A percentile compares a stretch with the other conserved stretches of the same genome.
Evolutionary conservation across 2,113 vertebrate species (phyloP).

Genomic region (Myotis davidii): DNA sequence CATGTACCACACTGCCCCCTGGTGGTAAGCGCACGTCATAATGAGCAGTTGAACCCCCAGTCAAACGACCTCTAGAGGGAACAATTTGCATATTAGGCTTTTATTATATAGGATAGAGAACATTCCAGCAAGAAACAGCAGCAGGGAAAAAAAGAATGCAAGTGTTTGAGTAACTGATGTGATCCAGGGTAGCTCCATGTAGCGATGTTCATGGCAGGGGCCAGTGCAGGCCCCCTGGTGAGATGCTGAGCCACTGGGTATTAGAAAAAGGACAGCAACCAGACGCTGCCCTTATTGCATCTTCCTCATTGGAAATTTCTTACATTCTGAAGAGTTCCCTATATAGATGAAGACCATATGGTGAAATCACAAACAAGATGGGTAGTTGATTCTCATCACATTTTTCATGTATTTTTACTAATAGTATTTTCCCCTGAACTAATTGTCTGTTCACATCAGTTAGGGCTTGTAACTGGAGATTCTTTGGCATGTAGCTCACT

Average conservation of each 20-base stretch:
- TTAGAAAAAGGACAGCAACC: background rate
- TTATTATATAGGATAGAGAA: background rate
- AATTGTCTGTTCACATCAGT: background rate
- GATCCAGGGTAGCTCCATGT: background rate
- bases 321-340: background rate
- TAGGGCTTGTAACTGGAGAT: background rate
- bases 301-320: background rate
- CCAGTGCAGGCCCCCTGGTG: background rate
- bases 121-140: background rate
- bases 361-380: background rate
- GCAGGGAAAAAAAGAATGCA: background rate
- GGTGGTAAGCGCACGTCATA: no score
- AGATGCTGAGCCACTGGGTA: background rate
- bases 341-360: background rate
- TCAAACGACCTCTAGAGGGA: no score
- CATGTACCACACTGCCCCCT: no score
- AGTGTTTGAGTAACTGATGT: background rate
- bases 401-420: background rate
- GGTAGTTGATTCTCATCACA: background rate
- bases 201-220: background rate
- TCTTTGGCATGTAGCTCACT: background rate
- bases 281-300: background rate
- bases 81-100: no score
- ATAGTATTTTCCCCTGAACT: background rate
- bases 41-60: no score